Percentiles rank a stretch among this genome's conserved stretches.
phyloP scores from a whole-genome alignment of 1,140 invertebrate genomes.

The Calycopis cecrops region DNA sequence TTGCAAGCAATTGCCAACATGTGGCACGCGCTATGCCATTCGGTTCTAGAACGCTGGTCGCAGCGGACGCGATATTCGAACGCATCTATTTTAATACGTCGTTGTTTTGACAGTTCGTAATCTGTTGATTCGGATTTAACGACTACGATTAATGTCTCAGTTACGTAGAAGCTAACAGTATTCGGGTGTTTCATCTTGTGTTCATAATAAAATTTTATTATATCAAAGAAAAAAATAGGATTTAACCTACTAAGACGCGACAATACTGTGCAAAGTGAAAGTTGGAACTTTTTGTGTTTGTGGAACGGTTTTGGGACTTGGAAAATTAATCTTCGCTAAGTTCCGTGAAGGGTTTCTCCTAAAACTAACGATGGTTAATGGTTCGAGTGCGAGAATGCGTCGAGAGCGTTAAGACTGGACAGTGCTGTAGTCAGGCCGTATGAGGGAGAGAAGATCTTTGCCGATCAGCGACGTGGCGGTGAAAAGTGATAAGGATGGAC shows the following conservation, averaged over 20 bases:
- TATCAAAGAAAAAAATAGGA: conserved; percentile 32
- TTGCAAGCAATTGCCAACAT: conserved; percentile 38
- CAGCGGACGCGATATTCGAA: conserved; percentile 38
- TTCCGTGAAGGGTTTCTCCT: conserved; percentile 24
- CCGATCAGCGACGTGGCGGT: conserved; percentile 69
- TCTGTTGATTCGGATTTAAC: conserved; percentile 11
- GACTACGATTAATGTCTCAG: conserved; percentile 19
- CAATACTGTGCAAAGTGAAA: conserved; percentile 58
- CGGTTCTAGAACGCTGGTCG: conserved; percentile 46
- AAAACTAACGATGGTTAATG: conserved; percentile 52
- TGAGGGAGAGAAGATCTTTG: conserved; percentile 70
- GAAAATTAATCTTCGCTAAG: conserved; percentile 10
- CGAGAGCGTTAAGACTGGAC: conserved; percentile 41
- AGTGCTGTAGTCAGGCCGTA: conserved; percentile 48
- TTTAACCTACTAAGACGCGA: conserved; percentile 53
- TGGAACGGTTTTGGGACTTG: conserved; percentile 33
- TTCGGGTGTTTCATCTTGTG: conserved; percentile 7
- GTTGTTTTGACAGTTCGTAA: conserved; percentile 58
- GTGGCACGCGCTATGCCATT: conserved; percentile 68
- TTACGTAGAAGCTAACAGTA: conserved; percentile 9
- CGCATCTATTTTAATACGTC: conserved; percentile 30
- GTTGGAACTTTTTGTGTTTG: conserved; percentile 40
- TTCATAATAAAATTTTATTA: not conserved
- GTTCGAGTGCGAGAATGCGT: conserved; percentile 49
- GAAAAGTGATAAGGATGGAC: conserved; percentile 65